Evolutionary conservation across 2,797 vertebrate species (phyloP).

Genomic region (Sebastes matsubarae): DNA sequence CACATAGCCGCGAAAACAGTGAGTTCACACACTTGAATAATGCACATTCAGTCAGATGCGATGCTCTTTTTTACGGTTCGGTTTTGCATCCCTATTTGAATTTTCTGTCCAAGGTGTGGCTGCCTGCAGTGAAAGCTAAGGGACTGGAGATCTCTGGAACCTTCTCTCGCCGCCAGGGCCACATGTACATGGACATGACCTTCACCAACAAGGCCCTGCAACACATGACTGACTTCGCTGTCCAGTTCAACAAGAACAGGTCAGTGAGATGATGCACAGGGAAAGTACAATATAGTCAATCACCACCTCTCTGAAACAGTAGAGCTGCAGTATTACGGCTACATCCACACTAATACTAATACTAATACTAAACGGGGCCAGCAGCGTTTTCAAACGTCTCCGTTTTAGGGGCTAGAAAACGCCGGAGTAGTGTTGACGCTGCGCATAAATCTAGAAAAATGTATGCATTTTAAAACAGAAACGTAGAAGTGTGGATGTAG

Average conservation of each 20-base stretch:
- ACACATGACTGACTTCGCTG: conserved; percentile 98
- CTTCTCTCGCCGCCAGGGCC: conserved; percentile 94
- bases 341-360: too few species aligned
- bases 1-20: conserved; percentile 90
- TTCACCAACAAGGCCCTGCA: conserved; percentile 99
- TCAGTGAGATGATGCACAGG: conserved; percentile 57
- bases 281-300: background rate
- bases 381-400: too few species aligned
- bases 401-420: too few species aligned
- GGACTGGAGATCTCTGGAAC: conserved; percentile 96
- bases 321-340: background rate
- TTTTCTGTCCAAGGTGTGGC: conserved; percentile 87
- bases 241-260: conserved; percentile 99
- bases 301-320: background rate
- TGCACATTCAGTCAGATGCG: background rate
- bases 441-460: too few species aligned
- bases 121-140: conserved; percentile 97
- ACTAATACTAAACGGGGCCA: too few species aligned
- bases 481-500: too few species aligned
- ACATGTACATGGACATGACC: conserved; percentile 99
- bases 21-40: conserved; percentile 70
- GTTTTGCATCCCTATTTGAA: too few species aligned
- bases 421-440: too few species aligned
- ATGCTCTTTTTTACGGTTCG: background rate
- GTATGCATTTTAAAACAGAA: too few species aligned